Conservation (phyloP, 2,113 vertebrate species). For the Pomatostomus ruficeps region DNA sequence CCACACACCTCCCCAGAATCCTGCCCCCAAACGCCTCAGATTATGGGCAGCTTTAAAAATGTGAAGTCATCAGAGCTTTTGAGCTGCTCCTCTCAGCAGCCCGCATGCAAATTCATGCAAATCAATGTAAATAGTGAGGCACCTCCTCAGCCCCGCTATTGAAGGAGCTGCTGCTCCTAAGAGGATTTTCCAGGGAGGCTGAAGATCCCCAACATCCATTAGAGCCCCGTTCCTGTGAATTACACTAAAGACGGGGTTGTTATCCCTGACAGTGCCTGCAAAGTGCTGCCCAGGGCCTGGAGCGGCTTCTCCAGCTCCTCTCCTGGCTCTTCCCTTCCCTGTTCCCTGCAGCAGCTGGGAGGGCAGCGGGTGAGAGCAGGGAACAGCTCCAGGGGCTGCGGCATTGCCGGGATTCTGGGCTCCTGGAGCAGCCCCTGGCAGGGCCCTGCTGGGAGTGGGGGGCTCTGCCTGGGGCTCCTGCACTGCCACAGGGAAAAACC, state of each 20-base stretch:
- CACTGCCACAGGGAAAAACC: fast-evolving
- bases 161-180: constrained; percentile 43
- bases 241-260: background rate
- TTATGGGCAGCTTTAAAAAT: background rate
- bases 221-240: constrained; percentile 14
- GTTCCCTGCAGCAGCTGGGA: background rate
- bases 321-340: background rate
- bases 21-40: background rate
- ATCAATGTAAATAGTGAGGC: constrained; percentile 24
- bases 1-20: background rate
- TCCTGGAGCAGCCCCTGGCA: background rate
- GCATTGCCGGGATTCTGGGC: background rate
- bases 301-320: background rate
- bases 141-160: constrained; percentile 2
- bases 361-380: background rate
- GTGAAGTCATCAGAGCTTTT: background rate
- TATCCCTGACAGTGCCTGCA: background rate
- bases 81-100: background rate
- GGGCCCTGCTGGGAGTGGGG: no score
- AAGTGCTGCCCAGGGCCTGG: background rate
- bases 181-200: constrained; percentile 48
- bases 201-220: constrained; percentile 39
- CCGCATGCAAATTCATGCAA: constrained; percentile 52
- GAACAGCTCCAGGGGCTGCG: background rate
- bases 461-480: background rate